Percentiles rank a stretch among this genome's conserved stretches.
phyloP scores from a whole-genome alignment of 2,797 vertebrate species.

The Gastrophryne carolinensis region DNA sequence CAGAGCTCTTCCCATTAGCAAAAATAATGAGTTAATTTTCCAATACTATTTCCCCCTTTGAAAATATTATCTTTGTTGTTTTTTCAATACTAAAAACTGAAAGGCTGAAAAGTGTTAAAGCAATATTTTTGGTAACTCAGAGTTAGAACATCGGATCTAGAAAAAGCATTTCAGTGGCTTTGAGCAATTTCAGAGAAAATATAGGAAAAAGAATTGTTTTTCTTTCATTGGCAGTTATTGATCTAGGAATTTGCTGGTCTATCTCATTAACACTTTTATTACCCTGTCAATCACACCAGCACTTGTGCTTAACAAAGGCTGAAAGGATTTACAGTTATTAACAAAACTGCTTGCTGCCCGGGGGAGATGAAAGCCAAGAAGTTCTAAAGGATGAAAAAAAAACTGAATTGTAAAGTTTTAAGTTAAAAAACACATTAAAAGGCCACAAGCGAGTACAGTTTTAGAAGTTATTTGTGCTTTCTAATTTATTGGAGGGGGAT shows the following conservation, averaged over 20 bases:
- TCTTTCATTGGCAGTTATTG: constrained; percentile 70
- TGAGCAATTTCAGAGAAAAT: constrained; percentile 65
- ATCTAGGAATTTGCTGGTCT: constrained; percentile 65
- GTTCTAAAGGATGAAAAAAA: constrained; percentile 23
- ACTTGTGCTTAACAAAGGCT: constrained; percentile 62
- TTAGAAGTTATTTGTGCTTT: constrained; percentile 31
- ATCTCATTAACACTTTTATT: constrained; percentile 78
- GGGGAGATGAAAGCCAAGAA: constrained; percentile 59
- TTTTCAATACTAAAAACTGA: not conserved
- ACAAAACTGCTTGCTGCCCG: constrained; percentile 67
- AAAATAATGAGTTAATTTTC: not conserved
- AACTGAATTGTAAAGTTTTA: constrained; percentile 49
- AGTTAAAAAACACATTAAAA: constrained; percentile 48
- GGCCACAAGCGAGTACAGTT: constrained; percentile 11
- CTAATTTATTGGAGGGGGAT: constrained; percentile 19
- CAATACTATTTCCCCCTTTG: not conserved
- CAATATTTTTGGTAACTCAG: constrained; percentile 58
- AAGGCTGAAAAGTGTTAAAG: constrained; percentile 54
- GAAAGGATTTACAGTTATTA: constrained; percentile 74
- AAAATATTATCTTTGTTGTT: not conserved
- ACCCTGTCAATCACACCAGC: constrained; percentile 72
- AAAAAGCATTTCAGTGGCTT: constrained; percentile 57
- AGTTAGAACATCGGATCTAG: not conserved
- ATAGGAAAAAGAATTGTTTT: constrained; percentile 73
- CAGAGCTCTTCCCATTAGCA: not conserved